Conservation (phyloP, 37 sponge, comb jelly and placozoan species). For the Halisarca cf. caerulea region DNA sequence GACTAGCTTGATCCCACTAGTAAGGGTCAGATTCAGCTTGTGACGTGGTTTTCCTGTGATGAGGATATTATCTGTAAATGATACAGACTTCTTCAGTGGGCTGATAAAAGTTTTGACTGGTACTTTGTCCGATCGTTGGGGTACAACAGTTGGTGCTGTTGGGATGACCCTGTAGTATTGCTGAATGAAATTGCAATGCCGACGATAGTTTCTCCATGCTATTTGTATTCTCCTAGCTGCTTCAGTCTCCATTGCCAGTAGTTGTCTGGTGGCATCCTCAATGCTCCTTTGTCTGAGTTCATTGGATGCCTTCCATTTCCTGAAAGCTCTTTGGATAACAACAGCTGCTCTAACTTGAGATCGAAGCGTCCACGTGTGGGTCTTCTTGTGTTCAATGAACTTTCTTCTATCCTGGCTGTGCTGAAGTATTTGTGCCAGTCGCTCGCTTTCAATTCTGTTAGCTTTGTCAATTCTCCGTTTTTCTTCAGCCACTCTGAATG, state of each 20-base stretch:
- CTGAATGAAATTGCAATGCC: not conserved
- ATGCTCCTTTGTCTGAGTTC: not conserved
- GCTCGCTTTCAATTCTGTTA: slow-evolving; percentile 36
- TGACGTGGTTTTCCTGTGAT: not conserved
- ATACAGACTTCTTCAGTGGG: not conserved
- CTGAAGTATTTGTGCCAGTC: slow-evolving; percentile 45
- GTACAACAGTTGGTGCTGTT: slow-evolving; percentile 20
- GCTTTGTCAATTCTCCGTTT: slow-evolving; percentile 58
- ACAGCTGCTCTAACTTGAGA: slow-evolving; percentile 54
- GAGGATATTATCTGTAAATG: not conserved
- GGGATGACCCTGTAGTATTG: slow-evolving; percentile 20
- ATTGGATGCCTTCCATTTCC: slow-evolving; percentile 7
- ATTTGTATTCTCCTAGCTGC: slow-evolving; percentile 15
- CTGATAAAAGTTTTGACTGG: not conserved
- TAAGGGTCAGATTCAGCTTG: slow-evolving; percentile 2
- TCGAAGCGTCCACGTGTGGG: slow-evolving; percentile 43
- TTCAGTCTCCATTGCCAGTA: not conserved
- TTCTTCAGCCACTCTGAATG: slow-evolving; percentile 35
- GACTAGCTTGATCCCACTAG: not conserved
- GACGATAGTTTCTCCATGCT: slow-evolving; percentile 6
- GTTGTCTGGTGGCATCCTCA: not conserved
- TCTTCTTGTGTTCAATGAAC: slow-evolving; percentile 30
- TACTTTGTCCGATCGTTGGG: not conserved
- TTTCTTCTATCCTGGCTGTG: slow-evolving; percentile 53
- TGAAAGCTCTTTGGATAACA: slow-evolving; percentile 61